These are phyloP conservation scores for Enteromius afrohamiltoni DNA, from an alignment of 2,797 vertebrate species.

Conservation along the genomic window DNA sequence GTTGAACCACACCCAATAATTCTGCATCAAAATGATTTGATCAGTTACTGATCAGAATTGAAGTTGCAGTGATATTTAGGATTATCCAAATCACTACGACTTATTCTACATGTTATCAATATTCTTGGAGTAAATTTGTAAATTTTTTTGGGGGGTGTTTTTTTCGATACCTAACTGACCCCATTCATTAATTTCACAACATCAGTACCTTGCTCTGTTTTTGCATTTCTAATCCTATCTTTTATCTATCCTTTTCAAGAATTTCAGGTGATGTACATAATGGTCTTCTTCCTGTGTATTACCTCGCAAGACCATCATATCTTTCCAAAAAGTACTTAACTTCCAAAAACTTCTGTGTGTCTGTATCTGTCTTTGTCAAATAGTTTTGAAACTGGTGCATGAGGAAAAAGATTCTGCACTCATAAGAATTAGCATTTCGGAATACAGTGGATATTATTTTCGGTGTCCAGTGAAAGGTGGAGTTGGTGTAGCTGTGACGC, in stretches of 20 bases:
- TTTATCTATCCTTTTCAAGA: conserved; percentile 1
- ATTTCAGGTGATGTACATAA: conserved; percentile 22
- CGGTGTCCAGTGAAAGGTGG: conserved; percentile 20
- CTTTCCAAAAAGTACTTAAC: neutral
- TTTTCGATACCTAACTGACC: neutral
- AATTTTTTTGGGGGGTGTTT: neutral
- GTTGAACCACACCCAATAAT: conserved; percentile 29
- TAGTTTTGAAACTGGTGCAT: neutral
- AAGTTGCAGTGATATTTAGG: neutral
- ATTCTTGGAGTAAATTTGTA: neutral
- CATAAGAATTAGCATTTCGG: neutral
- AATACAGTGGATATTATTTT: conserved; percentile 5
- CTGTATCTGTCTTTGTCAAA: neutral
- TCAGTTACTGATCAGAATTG: neutral
- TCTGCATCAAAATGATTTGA: conserved; percentile 3
- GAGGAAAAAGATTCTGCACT: neutral
- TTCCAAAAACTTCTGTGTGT: neutral
- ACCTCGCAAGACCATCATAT: neutral
- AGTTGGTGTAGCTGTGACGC: conserved; percentile 27
- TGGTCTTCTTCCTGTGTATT: neutral
- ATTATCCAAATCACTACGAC: neutral
- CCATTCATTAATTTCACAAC: neutral
- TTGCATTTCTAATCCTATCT: conserved; percentile 2
- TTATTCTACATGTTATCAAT: neutral
- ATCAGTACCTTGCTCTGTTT: neutral